These are phyloP conservation scores for Halyomorpha halys DNA, from an alignment of 1,140 invertebrate species.

Conservation along the genomic window DNA sequence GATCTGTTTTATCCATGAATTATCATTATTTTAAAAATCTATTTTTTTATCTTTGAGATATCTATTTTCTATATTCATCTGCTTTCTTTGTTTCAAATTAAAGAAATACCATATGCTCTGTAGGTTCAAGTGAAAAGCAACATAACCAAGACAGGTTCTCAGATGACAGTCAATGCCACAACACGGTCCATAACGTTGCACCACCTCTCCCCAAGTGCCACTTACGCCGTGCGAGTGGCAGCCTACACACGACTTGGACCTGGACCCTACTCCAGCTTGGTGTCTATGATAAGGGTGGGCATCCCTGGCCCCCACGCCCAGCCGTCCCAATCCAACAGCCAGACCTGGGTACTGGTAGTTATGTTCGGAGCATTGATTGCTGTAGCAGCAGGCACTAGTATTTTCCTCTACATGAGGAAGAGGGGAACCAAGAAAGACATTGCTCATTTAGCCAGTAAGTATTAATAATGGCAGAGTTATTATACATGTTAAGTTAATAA, in stretches of 20 bases:
- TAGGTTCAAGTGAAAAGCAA: constrained; percentile 55
- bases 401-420: constrained; percentile 49
- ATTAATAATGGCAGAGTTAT: too few relatives aligned
- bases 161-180: constrained; percentile 60
- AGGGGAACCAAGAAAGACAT: constrained; percentile 40
- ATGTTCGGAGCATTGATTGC: constrained; percentile 51
- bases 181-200: constrained; percentile 58
- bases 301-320: constrained; percentile 23
- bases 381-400: constrained; percentile 41
- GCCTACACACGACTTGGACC: constrained; percentile 57
- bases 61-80: too few relatives aligned
- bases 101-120: constrained; percentile 28
- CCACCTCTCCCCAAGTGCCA: constrained; percentile 56
- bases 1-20: too few relatives aligned
- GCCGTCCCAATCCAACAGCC: constrained; percentile 30
- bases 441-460: constrained; percentile 30
- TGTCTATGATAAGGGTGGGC: constrained; percentile 48
- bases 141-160: constrained; percentile 51
- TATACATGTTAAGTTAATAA: too few relatives aligned
- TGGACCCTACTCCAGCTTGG: constrained; percentile 54
- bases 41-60: too few relatives aligned
- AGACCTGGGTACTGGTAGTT: constrained; percentile 64
- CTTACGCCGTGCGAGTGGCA: constrained; percentile 62
- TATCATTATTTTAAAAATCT: too few relatives aligned
- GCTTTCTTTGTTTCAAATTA: too few relatives aligned